Percentiles rank a stretch among this genome's conserved stretches.
Evolutionary conservation across 2,113 vertebrate genomes (phyloP).

Genomic region (Myocastor coypus): DNA sequence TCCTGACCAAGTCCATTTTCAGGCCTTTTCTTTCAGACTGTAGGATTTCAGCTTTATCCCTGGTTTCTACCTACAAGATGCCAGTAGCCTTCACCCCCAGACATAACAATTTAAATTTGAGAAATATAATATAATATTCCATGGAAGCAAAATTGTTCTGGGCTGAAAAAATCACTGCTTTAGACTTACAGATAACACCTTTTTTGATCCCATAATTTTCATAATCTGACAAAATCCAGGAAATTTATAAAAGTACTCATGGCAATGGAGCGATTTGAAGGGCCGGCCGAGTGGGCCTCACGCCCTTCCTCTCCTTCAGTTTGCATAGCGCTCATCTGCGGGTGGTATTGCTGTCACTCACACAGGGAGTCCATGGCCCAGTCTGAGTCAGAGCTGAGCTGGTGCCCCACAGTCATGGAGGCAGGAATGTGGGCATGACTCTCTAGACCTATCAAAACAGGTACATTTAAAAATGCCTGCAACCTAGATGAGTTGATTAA

Average conservation of each 20-base stretch:
- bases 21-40: background rate
- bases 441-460: too few species aligned
- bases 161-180: background rate
- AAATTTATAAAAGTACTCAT: background rate
- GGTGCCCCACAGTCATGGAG: rapidly evolving
- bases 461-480: rapidly evolving
- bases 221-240: background rate
- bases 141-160: background rate
- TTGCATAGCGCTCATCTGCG: rapidly evolving
- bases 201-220: background rate
- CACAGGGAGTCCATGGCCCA: background rate
- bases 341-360: background rate
- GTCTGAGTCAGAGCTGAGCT: background rate
- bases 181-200: background rate
- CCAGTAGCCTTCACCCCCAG: background rate
- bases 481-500: background rate
- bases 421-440: background rate
- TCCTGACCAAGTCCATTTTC: too few species aligned
- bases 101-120: background rate
- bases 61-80: background rate
- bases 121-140: too few species aligned
- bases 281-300: background rate
- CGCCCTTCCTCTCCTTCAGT: background rate
- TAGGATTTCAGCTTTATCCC: background rate
- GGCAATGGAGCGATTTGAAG: background rate